Conservation (phyloP, 2,113 vertebrate species). For the Puntigrus tetrazona region DNA sequence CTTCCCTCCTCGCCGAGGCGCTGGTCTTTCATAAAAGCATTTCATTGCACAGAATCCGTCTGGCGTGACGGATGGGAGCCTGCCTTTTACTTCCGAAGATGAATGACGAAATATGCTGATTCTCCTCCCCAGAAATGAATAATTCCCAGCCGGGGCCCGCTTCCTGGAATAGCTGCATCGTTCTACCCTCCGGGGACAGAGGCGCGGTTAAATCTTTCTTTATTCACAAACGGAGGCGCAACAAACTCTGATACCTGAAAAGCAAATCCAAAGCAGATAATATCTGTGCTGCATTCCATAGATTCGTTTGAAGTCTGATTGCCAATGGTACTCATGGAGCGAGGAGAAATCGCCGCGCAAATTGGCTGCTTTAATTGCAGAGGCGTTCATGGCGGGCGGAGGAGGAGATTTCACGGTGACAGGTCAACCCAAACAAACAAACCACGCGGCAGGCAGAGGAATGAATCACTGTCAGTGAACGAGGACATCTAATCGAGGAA, state of each 20-base stretch:
- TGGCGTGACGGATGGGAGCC: conserved; percentile 66
- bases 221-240: not conserved
- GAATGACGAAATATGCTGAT: conserved; percentile 37
- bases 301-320: not conserved
- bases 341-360: not conserved
- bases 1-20: not conserved
- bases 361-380: conserved; percentile 37
- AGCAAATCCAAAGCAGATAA: conserved; percentile 7
- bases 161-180: conserved; percentile 34
- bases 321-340: not conserved
- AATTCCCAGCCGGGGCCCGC: conserved; percentile 8
- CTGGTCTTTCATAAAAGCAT: conserved; percentile 57
- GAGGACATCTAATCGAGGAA: not conserved
- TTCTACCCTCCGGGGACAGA: conserved; percentile 19
- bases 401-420: not conserved
- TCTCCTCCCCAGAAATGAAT: conserved; percentile 27
- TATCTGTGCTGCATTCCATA: conserved; percentile 6
- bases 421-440: conserved; percentile 41
- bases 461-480: conserved; percentile 7
- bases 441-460: not conserved
- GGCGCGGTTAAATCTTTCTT: not conserved
- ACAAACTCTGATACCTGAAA: conserved; percentile 12
- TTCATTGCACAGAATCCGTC: conserved; percentile 54
- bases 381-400: not conserved
- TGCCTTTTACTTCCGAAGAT: conserved; percentile 56